These are phyloP conservation scores for Pollicipes pollicipes DNA, from an alignment of 1,140 invertebrate genomes.

Conservation along the genomic window DNA sequence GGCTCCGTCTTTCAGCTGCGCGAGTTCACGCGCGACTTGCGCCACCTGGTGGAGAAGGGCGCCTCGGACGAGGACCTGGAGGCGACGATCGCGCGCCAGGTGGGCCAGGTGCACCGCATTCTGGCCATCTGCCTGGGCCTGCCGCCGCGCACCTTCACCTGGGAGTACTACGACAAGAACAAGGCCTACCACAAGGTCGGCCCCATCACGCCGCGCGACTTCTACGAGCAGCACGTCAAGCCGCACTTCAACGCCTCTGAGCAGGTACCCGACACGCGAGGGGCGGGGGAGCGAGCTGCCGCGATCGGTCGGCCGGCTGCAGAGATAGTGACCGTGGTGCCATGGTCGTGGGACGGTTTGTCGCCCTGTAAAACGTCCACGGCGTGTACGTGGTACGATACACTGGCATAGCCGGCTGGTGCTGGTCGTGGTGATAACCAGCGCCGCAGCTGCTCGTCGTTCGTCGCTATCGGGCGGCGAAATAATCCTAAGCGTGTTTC, in stretches of 20 bases:
- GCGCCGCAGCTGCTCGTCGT: no score
- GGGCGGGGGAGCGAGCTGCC: no score
- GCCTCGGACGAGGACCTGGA: constrained; percentile 20
- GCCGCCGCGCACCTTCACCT: constrained; percentile 59
- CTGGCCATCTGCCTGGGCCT: constrained; percentile 64
- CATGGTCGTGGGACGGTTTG: no score
- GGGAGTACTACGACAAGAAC: constrained; percentile 73
- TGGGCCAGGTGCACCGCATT: constrained; percentile 58
- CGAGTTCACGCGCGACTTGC: constrained; percentile 55
- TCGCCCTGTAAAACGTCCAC: no score
- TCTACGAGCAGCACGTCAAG: constrained; percentile 61
- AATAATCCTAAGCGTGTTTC: no score
- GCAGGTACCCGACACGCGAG: no score
- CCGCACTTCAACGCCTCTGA: constrained; percentile 42
- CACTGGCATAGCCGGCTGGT: no score
- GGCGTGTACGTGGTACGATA: no score
- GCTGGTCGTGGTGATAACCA: no score
- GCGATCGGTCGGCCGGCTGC: no score
- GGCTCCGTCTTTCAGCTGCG: constrained; percentile 40
- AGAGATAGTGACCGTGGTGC: no score
- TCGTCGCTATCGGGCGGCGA: no score
- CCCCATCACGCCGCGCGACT: constrained; percentile 53
- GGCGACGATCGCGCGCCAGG: constrained; percentile 14
- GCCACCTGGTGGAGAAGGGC: constrained; percentile 38
- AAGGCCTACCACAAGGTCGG: constrained; percentile 57